Base-by-base conservation (phyloP, 2,113 vertebrate genomes). In the Hyperopisus bebe region DNA sequence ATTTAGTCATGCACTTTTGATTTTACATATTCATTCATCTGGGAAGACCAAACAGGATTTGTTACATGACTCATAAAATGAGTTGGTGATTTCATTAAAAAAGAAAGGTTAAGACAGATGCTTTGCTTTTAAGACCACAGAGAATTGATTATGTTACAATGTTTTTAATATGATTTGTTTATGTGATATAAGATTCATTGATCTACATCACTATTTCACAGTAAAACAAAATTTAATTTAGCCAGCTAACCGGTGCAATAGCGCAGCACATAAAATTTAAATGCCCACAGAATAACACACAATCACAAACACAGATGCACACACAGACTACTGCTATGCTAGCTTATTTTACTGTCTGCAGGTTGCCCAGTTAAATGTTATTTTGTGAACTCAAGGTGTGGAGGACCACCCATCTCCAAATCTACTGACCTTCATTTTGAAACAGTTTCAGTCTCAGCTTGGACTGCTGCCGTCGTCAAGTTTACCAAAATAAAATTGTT, bases 61-160 rank as follows among this genome's bases (percentile, higher is more conserved):
- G 42, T 24, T 46, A 84, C 21, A 46, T 46, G 53, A 66, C n/a
- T 53, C 48, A 66, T 24, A 88, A 66, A 62, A 42, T 24, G 31
- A 44, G 15, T 42, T 62, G 35, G 35, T 88, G 87, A 44, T 66
- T 88, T 66, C 15, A 66, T 58, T 44, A 35, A 88, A 88, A 44
- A 17, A 1, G 1, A 88, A n/a, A 24, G 39, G 35, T 27, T 66
- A 44, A 66, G 55, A 66, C 35, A n/a, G 35, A 87, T 87, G 51
- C 39, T 19, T 88, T 88, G 87, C 6, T 88, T n/a, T 88, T 11
- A 88, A 62, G 31, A 62, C 35, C 17, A 44, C 39, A 62, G 35
- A 62, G n/a, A 89, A 82, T 42, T 89, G 88, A 89, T 89, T 89
- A 80, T 89, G 27, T 83, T 77, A 82, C 88, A 89, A 70, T 53